Conservation (phyloP, 2,113 vertebrate species). For the Oxygymnocypris stewartii region DNA sequence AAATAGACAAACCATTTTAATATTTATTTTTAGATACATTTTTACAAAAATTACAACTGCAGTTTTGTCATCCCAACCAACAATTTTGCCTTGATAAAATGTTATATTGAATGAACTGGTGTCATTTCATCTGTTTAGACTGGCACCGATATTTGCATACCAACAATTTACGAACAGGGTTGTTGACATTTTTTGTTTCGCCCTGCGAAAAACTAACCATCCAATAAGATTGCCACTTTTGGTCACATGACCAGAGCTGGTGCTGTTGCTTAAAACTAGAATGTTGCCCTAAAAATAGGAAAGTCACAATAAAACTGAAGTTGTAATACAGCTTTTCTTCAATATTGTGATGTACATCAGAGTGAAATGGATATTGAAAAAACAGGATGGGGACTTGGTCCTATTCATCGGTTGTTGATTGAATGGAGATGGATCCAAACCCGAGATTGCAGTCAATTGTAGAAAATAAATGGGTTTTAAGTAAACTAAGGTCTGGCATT, state of each 20-base stretch:
- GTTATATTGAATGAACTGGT: background rate
- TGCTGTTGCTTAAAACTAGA: background rate
- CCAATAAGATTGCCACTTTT: too few relatives aligned
- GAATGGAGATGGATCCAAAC: background rate
- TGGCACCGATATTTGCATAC: background rate
- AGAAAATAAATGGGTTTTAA: background rate
- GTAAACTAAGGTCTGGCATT: background rate
- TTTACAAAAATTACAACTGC: too few relatives aligned
- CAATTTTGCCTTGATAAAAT: background rate
- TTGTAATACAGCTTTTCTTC: background rate
- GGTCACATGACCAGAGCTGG: too few relatives aligned
- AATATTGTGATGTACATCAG: background rate
- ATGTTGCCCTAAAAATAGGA: background rate
- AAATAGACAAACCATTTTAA: too few relatives aligned
- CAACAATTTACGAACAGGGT: background rate
- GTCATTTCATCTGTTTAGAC: background rate
- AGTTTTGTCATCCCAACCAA: background rate
- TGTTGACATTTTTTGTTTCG: too few relatives aligned
- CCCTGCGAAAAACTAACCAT: too few relatives aligned
- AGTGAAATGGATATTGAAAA: background rate
- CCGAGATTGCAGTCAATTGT: background rate
- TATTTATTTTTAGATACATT: too few relatives aligned
- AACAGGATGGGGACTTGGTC: background rate
- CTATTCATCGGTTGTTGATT: background rate
- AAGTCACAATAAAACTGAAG: too few relatives aligned